Conservation (phyloP, 2,113 vertebrate genomes). For the Dromiciops gliroides region DNA sequence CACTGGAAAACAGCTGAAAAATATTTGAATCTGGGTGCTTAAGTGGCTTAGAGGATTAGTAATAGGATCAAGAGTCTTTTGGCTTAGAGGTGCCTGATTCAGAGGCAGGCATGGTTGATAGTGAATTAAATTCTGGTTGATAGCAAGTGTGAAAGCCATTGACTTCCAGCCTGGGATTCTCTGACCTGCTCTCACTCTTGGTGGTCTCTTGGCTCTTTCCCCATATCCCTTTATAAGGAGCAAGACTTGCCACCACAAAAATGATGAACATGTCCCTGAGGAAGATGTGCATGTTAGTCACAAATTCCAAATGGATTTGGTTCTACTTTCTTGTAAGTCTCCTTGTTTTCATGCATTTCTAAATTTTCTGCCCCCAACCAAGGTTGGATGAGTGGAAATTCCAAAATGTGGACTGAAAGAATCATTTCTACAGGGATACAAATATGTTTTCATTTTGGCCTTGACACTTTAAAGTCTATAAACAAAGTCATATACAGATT, state of each 20-base stretch:
- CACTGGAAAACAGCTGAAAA: conserved; percentile 62
- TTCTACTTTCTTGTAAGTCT: conserved; percentile 67
- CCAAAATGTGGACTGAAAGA: conserved; percentile 55
- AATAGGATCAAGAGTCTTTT: conserved; percentile 53
- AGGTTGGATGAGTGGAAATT: conserved; percentile 62
- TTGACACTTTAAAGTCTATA: conserved; percentile 18
- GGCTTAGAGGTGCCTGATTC: conserved; percentile 33
- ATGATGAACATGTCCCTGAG: conserved; percentile 65
- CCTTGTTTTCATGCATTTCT: conserved; percentile 51
- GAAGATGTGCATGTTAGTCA: conserved; percentile 56
- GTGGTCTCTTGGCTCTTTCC: conserved; percentile 40
- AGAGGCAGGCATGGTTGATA: conserved; percentile 51
- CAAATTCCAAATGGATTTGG: conserved; percentile 67
- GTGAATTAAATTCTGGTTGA: conserved; percentile 59
- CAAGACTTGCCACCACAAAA: conserved; percentile 42
- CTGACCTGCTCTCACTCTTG: not conserved
- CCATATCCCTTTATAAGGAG: conserved; percentile 64
- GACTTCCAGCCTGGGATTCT: conserved; percentile 52
- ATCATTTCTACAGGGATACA: conserved; percentile 53
- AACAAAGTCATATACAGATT: conserved; percentile 13
- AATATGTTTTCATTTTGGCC: conserved; percentile 34
- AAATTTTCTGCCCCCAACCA: conserved; percentile 18
- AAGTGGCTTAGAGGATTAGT: conserved; percentile 65
- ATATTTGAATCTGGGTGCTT: conserved; percentile 49
- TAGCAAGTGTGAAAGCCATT: conserved; percentile 62